Evolutionary conservation across 2,113 vertebrate genomes (phyloP).

Genomic region (Platycercus adscitus): DNA sequence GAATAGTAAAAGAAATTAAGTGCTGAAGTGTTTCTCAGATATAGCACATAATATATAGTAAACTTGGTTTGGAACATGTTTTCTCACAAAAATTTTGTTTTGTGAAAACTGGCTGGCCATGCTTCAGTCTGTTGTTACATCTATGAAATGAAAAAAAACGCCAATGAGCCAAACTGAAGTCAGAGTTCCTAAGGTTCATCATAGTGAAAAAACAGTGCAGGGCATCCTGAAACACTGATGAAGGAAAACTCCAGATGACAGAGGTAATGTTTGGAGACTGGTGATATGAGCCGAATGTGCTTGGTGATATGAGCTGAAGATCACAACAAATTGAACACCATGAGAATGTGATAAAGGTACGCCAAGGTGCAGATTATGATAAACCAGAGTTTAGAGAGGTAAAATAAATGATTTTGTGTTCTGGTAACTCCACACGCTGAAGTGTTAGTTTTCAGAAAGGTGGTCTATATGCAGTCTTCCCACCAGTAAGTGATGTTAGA

Average conservation of each 20-base stretch:
- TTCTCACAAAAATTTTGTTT: background rate
- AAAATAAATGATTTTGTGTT: background rate
- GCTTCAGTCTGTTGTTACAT: background rate
- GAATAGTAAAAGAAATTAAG: background rate
- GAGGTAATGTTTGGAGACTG: background rate
- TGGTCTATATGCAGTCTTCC: background rate
- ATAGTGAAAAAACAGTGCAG: background rate
- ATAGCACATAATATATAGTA: background rate
- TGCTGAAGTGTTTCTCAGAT: background rate
- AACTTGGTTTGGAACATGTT: background rate
- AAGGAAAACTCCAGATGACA: background rate
- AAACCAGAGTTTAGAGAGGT: background rate
- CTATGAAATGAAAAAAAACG: background rate
- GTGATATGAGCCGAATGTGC: background rate
- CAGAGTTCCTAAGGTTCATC: background rate
- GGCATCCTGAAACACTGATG: background rate
- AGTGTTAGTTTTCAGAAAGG: background rate
- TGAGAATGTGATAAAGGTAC: background rate
- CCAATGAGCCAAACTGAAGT: background rate
- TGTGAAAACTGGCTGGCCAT: background rate
- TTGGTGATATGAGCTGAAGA: background rate
- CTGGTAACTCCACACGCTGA: background rate
- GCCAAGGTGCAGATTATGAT: background rate
- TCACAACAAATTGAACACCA: background rate
- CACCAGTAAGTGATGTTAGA: background rate